Conservation (phyloP, 2,888 invertebrate species). For the Notocelia uddmanniana region DNA sequence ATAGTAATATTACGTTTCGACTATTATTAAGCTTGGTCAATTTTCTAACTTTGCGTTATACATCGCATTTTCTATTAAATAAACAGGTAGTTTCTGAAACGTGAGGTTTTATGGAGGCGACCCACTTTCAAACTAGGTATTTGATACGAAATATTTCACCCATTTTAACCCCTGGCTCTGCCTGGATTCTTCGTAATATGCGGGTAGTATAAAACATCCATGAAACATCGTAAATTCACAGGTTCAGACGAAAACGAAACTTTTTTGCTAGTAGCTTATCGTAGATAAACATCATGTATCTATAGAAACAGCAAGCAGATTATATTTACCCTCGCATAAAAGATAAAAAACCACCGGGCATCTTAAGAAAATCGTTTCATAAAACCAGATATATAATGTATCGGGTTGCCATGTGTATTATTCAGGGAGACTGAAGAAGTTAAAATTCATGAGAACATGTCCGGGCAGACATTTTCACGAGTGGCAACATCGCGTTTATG, state of each 20-base stretch:
- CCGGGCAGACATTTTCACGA: conserved; percentile 63
- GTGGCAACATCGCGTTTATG: conserved; percentile 69
- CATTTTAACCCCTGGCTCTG: too few species aligned
- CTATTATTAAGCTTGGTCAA: too few species aligned
- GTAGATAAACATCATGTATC: not conserved
- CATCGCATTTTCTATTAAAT: too few species aligned
- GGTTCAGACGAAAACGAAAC: not conserved
- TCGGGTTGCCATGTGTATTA: conserved; percentile 58
- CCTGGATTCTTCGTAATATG: too few species aligned
- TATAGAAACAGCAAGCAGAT: not conserved
- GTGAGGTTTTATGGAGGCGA: too few species aligned
- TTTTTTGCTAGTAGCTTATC: not conserved
- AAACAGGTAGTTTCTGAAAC: too few species aligned
- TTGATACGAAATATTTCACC: too few species aligned
- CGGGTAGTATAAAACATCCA: not conserved
- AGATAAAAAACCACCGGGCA: conserved; percentile 18
- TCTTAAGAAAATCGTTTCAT: conserved; percentile 39
- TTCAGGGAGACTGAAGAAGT: conserved; percentile 65
- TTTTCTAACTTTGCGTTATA: too few species aligned
- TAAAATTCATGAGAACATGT: conserved; percentile 78
- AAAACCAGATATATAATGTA: conserved; percentile 44
- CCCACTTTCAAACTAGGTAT: too few species aligned
- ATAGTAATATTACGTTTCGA: too few species aligned
- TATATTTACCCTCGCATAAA: conserved; percentile 8
- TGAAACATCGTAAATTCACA: not conserved